Conservation (phyloP, 2,113 vertebrate species). For the Myrmophylax atrothorax region DNA sequence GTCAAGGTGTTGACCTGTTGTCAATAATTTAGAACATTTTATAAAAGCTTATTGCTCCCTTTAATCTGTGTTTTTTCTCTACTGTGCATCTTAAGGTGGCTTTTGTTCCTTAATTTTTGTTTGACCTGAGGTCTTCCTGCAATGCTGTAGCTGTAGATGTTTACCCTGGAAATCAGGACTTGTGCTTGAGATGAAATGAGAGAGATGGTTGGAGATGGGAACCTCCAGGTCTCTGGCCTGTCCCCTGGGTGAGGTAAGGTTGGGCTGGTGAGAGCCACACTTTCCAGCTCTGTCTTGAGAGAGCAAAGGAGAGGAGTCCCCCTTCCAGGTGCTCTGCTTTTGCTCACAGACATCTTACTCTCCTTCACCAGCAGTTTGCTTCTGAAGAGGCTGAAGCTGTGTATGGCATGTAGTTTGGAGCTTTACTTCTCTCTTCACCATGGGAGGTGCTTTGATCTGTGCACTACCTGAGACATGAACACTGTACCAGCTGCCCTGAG, state of each 20-base stretch:
- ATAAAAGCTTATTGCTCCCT: background rate
- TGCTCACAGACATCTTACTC: background rate
- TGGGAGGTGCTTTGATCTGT: background rate
- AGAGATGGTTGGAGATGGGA: background rate
- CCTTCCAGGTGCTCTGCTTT: background rate
- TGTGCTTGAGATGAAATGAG: background rate
- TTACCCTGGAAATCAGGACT: background rate
- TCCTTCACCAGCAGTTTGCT: background rate
- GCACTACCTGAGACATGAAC: background rate
- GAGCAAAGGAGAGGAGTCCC: background rate
- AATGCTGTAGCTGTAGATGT: background rate
- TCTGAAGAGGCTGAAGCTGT: background rate
- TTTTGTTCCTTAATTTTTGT: background rate
- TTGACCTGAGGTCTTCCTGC: background rate
- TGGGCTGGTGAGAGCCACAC: background rate
- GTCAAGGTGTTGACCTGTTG: background rate
- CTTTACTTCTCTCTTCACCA: background rate
- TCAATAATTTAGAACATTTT: background rate
- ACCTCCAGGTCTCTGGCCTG: background rate
- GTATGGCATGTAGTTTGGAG: background rate
- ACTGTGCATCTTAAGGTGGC: background rate
- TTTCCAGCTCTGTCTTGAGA: conserved; percentile 29
- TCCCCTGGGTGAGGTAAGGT: background rate
- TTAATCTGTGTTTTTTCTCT: background rate
- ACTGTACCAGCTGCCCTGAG: background rate